Evolutionary conservation across 1,140 invertebrate genomes (phyloP).

Genomic region (Nebria ingens): DNA sequence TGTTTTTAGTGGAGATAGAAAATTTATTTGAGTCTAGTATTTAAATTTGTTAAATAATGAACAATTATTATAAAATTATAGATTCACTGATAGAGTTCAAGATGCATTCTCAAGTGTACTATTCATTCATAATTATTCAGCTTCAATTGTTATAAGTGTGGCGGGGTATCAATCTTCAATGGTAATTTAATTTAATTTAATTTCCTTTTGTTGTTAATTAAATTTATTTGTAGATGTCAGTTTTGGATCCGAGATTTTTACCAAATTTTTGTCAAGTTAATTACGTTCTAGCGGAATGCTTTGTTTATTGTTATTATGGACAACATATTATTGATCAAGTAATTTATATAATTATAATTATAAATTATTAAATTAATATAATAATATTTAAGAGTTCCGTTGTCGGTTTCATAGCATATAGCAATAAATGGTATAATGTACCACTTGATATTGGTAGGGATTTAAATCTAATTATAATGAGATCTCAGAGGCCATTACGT

Average conservation of each 20-base stretch:
- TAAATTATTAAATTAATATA: not conserved
- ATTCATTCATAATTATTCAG: slow-evolving; percentile 1
- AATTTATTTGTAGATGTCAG: not conserved
- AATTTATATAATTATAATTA: not conserved
- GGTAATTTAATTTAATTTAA: not conserved
- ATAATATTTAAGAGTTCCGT: not conserved
- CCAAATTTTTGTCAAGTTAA: not conserved
- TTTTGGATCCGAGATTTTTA: not conserved
- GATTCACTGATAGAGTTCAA: not conserved
- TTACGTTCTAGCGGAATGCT: not conserved
- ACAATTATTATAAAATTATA: not conserved
- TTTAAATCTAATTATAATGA: slow-evolving; percentile 1
- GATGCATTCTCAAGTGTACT: not conserved
- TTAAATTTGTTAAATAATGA: not conserved
- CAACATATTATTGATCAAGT: slow-evolving; percentile 1
- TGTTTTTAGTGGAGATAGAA: too few relatives aligned
- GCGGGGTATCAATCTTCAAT: not conserved
- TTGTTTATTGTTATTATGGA: slow-evolving; percentile 6
- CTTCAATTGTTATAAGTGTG: not conserved
- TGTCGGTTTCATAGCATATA: not conserved
- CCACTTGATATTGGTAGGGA: not conserved
- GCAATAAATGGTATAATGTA: not conserved
- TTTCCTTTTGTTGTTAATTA: too few relatives aligned
- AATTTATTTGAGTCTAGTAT: not conserved
- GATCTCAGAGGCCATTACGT: not conserved